Evolutionary conservation across 2,797 vertebrate species (phyloP), one percentile per base, ranked within the genome.

Genomic region (Steatocranus sp.): DNA sequence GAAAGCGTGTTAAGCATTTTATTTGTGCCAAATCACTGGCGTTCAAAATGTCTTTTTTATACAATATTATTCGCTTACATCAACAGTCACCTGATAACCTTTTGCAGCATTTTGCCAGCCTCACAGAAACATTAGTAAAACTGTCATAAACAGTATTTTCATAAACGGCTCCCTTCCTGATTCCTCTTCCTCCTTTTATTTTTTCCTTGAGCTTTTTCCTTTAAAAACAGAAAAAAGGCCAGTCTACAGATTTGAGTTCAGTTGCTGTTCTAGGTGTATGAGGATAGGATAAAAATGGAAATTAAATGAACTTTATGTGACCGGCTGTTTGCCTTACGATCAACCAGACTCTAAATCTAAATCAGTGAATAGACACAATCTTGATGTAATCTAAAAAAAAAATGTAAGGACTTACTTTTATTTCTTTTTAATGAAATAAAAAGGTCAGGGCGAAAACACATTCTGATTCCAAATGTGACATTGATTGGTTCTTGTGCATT

Each of bases 311-410:
- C n/a, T 63, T 78, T 5, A 5, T 36, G 27, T 20, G 50, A 38
- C 17, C 25, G 11, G 27, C 74, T 82, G 27, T 90, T 81, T 80
- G 82, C 86, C 79, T 90, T 84, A 84, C 41, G 49, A 80, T 83
- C 61, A 82, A 76, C 68, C 74, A 58, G 51, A 85, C 32, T 80
- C 50, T 50, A 61, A 53, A 53, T 25, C n/a, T 2, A 30, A 36
- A 68, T 75, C 14, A 12, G 3, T 49, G 18, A 58, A 73, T 34
- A 25, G 38, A n/a, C 23, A 48, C 17, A 27, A 48, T 48, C 4
- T 12, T 48, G 14, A 46, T 17, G 11, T 25, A 50, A 87, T 27
- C 63, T 83, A 14, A 6, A 79, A 78, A 79, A 78, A 56, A 75
- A 2, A 18, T 38, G 10, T 84, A 20, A 34, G 17, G 11, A 41